Evolutionary conservation across 30 jellyfish, hydroid and myxozoan species (phyloP), one percentile per base, ranked within the genome.

Genomic region (Cassiopea xamachana): DNA sequence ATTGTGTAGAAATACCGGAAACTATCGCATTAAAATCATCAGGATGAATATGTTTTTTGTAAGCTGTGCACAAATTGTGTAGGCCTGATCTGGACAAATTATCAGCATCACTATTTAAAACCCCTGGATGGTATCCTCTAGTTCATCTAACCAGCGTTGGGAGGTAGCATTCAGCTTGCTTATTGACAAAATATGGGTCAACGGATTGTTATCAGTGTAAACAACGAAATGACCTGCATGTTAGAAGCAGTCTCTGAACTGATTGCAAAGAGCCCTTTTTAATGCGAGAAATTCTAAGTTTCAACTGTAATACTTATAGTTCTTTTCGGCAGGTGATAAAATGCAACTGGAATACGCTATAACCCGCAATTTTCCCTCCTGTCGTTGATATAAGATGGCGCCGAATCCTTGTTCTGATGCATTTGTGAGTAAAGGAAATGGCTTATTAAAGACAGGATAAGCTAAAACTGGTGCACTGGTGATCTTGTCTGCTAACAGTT

Each of bases 81-180:
- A 27, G 39, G 39, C 39, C 39, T 27, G 39, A 27, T 27, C 39
- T 60, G 10, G 92, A 88, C 75, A 88, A 69, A 55, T 86, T 27
- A 48, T 88, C 95, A 67, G 95, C 92, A 62, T 77, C 95, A 46
- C 77, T 71, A 55, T 84, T 84, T 69, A 27, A 47, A 43, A 55
- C 73, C 45, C 92, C 92, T n/a, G 86, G 92, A 60, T 92, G 91
- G 59, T 88, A 88, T 88, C 80, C 18, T 92, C 86, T 77, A 88
- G 61, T 15, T 78, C 87, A n/a, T 70, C 48, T 7, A 87, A 85
- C 92, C 92, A 87, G 46, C 92, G 18, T 55, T 84, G 92, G 47
- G 82, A 13, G 7, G 45, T 84, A 68, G 86, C 92, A 68, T 77
- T 87, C 17, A 87, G 47, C 67, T 87, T 78, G 43, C 93, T 77